Percentiles rank a stretch among this genome's conserved stretches.
phyloP scores from a whole-genome alignment of 2,797 vertebrate genomes.

The Babyrousa celebensis region DNA sequence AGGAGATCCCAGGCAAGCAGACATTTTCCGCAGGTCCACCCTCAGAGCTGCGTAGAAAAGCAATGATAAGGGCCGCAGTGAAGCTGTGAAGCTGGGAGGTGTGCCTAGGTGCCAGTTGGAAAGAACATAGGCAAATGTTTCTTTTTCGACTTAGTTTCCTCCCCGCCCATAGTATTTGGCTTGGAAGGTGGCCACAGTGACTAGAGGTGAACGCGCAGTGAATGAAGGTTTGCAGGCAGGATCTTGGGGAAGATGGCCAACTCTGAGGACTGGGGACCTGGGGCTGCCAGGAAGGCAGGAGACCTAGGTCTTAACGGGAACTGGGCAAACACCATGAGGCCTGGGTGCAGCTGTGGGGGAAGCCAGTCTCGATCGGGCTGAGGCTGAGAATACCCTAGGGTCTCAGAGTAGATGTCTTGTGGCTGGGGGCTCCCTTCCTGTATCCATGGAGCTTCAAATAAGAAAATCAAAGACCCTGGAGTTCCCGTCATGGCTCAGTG shows the following conservation, averaged over 20 bases:
- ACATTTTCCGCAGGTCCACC: not conserved
- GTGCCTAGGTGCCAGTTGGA: not conserved
- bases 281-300: not conserved
- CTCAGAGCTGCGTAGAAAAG: not conserved
- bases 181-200: not conserved
- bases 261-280: not conserved
- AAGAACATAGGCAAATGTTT: constrained; percentile 38
- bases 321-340: not conserved
- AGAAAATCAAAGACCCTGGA: not conserved
- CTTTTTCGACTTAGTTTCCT: constrained; percentile 50
- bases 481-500: too few species aligned
- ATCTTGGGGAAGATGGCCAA: constrained; percentile 30
- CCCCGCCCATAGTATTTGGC: not conserved
- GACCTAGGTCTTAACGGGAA: not conserved
- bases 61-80: not conserved
- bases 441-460: not conserved
- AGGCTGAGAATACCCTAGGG: not conserved
- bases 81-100: not conserved
- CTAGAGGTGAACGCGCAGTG: not conserved
- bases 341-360: not conserved
- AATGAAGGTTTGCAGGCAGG: not conserved
- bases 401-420: not conserved
- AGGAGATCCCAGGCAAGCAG: not conserved
- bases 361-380: not conserved
- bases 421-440: not conserved